These are phyloP conservation scores for Sorex maritimensis DNA, from an alignment of 2,797 vertebrate species.

Conservation along the genomic window DNA sequence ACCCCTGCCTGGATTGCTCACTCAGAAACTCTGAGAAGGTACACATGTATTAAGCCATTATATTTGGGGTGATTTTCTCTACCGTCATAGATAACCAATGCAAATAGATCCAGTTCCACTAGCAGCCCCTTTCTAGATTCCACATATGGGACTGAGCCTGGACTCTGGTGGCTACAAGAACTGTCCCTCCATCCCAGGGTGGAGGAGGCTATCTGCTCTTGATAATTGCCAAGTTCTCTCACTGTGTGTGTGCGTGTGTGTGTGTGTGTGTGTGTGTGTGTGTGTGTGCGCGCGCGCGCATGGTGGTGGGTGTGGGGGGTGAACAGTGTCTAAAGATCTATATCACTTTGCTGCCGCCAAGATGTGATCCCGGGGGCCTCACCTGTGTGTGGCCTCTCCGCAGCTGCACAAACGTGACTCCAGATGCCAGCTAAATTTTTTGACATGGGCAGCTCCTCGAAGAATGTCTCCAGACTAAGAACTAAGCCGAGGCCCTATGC, in stretches of 20 bases:
- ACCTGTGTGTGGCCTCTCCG: too few relatives aligned
- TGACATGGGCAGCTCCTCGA: too few relatives aligned
- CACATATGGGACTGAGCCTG: not conserved
- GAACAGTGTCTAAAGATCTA: too few relatives aligned
- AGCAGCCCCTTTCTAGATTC: not conserved
- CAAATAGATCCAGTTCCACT: rapidly evolving
- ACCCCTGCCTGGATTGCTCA: not conserved
- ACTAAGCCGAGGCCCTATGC: too few relatives aligned
- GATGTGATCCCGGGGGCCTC: too few relatives aligned
- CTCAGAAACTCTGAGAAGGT: not conserved
- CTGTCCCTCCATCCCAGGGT: not conserved
- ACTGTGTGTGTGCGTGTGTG: not conserved
- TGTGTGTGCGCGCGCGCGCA: too few relatives aligned
- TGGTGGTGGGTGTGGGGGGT: too few relatives aligned
- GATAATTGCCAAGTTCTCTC: not conserved
- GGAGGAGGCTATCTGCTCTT: not conserved
- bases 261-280: not conserved
- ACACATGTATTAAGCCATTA: not conserved
- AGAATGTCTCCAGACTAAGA: too few relatives aligned
- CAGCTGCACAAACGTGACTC: too few relatives aligned
- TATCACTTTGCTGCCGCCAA: too few relatives aligned
- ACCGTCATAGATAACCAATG: not conserved
- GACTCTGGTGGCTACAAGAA: not conserved
- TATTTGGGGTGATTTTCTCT: not conserved
- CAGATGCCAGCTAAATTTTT: too few relatives aligned